These are phyloP conservation scores for Steatornis caripensis DNA, from an alignment of 2,113 vertebrate genomes.

Conservation along the genomic window DNA sequence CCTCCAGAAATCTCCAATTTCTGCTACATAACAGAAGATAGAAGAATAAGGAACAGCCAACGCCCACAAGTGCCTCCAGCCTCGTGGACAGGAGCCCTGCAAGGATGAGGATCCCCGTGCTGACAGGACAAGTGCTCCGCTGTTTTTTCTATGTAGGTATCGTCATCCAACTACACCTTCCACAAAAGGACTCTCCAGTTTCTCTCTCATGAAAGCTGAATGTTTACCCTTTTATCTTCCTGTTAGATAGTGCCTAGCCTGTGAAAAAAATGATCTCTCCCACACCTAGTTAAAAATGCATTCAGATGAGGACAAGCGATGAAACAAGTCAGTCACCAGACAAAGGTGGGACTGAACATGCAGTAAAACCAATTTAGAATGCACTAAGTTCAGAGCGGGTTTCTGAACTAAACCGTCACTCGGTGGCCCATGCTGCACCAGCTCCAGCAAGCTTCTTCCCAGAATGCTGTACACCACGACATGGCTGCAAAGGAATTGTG, in stretches of 20 bases:
- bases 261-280: background rate
- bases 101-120: background rate
- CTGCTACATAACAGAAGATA: accelerated
- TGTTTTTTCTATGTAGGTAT: background rate
- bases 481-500: accelerated
- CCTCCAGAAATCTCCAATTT: background rate
- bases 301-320: background rate
- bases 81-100: background rate
- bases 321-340: background rate
- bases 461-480: accelerated
- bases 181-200: background rate
- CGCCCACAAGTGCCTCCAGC: background rate
- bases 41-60: background rate
- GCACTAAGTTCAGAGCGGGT: background rate
- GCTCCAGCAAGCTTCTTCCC: background rate
- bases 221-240: background rate
- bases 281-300: background rate
- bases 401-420: background rate
- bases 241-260: background rate
- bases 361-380: background rate
- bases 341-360: accelerated
- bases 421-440: background rate
- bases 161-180: background rate
- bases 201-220: background rate
- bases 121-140: background rate